Evolutionary conservation across 2,113 vertebrate species (phyloP).

Genomic region (Pollimyrus isidori): DNA sequence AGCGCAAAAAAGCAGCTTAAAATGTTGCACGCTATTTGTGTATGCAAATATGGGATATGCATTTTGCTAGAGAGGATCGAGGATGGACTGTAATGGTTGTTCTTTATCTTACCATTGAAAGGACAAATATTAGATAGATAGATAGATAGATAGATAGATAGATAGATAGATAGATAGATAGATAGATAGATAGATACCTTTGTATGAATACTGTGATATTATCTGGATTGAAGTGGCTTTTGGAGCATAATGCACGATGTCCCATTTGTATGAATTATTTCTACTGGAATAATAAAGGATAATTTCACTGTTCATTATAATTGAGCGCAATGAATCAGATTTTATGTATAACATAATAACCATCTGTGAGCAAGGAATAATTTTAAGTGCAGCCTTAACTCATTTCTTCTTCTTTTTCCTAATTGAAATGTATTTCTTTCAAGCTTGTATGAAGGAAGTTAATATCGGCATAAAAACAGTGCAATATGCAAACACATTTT

Average conservation of each 20-base stretch:
- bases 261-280: background rate
- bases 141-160: background rate
- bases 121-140: background rate
- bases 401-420: background rate
- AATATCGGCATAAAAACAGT: background rate
- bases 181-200: background rate
- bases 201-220: background rate
- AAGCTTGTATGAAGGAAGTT: background rate
- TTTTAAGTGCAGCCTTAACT: background rate
- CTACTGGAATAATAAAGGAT: background rate
- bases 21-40: background rate
- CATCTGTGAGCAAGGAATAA: background rate
- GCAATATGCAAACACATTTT: background rate
- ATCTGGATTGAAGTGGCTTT: background rate
- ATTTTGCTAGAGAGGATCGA: background rate
- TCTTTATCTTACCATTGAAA: background rate
- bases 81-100: background rate
- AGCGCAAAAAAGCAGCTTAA: background rate
- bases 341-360: background rate
- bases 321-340: background rate
- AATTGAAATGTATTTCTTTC: background rate
- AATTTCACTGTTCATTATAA: conserved; percentile 3
- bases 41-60: background rate
- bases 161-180: background rate
- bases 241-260: background rate